Base-by-base conservation (phyloP, 1,140 invertebrate genomes). In the Drosophila virilis region DNA sequence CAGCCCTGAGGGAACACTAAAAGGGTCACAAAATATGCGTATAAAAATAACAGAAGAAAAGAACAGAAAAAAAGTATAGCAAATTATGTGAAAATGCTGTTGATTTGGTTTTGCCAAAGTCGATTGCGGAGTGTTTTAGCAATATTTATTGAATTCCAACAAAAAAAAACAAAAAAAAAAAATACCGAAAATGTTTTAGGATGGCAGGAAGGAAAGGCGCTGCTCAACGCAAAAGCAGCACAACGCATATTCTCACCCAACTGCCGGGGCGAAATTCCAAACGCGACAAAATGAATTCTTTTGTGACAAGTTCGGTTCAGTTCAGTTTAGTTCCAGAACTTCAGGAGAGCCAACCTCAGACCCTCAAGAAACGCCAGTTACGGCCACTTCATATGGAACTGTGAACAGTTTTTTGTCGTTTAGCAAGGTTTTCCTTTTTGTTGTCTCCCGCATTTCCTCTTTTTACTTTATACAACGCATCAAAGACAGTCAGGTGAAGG, bases 91-190 rank as follows among this genome's bases (percentile, higher is more conserved):
- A 78, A 83, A 89, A 86, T 89, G 64, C 69, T 55, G 52, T 65
- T 76, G 45, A 61, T 79, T 74, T 58, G 42, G 7, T 51, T 37
- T 40, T 42, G 35, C 60, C 70, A 42, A 54, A 57, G 55, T 60
- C 78, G 74, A 67, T 75, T 68, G 72, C 57, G 79, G 73, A 82
- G 83, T 88, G 82, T 89, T 88, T 88, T 84, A 88, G 64, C 66
- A 89, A 88, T 89, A 88, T 88, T 88, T 88, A 88, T 88, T 89
- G 84, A 89, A 88, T 88, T 88, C 85, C 84, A 76, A 48, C 45
- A 65, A 55, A 65, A 46, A 74, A 65, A 46, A 74, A 54, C 17
- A 55, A 43, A 17, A 48, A 61, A 67, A 60, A 48, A 43, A 28
- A 45, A 57, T 66, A 55, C 43, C 52, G 51, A 37, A n/a, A 22